Evolutionary conservation across 2,113 vertebrate genomes (phyloP).

Genomic region (Butorides virescens): DNA sequence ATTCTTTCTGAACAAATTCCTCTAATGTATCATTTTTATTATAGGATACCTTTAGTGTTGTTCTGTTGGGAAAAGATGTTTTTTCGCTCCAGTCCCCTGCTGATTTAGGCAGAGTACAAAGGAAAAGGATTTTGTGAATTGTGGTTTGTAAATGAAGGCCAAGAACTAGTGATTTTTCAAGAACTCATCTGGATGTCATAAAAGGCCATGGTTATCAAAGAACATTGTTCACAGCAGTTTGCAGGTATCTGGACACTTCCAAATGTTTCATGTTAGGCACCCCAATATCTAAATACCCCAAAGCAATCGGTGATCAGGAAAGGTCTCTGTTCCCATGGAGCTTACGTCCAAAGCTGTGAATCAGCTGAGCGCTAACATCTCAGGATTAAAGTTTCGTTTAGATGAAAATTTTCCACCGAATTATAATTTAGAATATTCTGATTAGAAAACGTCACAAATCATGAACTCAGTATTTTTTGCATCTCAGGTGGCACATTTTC

Average conservation of each 20-base stretch:
- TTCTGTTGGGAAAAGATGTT: neutral
- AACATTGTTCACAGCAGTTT: neutral
- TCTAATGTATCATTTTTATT: neutral
- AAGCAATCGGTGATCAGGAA: neutral
- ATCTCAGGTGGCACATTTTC: neutral
- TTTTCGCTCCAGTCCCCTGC: neutral
- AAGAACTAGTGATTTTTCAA: neutral
- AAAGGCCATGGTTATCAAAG: neutral
- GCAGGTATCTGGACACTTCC: neutral
- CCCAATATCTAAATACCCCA: neutral
- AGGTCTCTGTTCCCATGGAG: neutral
- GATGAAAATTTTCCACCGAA: neutral
- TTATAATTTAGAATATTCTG: neutral
- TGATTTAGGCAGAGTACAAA: neutral
- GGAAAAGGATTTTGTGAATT: neutral
- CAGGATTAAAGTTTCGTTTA: neutral
- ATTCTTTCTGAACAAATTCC: neutral
- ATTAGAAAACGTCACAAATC: neutral
- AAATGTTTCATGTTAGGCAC: neutral
- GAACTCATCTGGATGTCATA: neutral
- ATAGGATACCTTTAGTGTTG: neutral
- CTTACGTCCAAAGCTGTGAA: neutral
- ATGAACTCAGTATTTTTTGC: neutral
- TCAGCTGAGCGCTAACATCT: neutral
- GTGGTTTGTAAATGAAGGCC: neutral